These are phyloP conservation scores for Gymnorhina tibicen DNA, from an alignment of 2,113 vertebrate genomes.

Conservation along the genomic window DNA sequence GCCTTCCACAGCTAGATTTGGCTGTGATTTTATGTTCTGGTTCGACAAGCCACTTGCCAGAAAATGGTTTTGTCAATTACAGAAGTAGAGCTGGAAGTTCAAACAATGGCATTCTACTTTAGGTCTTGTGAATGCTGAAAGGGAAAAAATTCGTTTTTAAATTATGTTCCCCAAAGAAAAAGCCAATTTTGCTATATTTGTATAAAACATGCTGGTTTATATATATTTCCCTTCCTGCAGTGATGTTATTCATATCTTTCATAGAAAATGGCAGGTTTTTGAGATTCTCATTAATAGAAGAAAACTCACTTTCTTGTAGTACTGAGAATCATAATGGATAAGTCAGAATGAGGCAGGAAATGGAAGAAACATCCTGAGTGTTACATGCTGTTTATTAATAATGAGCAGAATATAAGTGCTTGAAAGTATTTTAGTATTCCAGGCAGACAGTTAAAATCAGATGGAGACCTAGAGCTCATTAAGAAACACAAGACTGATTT, in stretches of 20 bases:
- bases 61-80: not conserved
- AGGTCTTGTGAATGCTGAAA: not conserved
- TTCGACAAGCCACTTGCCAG: not conserved
- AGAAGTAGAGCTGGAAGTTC: not conserved
- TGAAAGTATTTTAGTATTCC: conserved; percentile 21
- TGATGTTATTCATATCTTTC: not conserved
- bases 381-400: conserved; percentile 16
- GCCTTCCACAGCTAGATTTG: not conserved
- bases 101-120: not conserved
- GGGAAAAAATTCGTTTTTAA: not conserved
- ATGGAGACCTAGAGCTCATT: conserved; percentile 11
- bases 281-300: not conserved
- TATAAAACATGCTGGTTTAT: not conserved
- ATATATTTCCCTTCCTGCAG: not conserved
- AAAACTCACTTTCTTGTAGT: not conserved
- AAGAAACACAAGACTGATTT: conserved; percentile 37
- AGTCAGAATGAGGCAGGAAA: not conserved
- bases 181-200: not conserved
- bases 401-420: not conserved
- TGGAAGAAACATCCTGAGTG: not conserved
- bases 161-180: not conserved
- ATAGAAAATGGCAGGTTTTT: not conserved
- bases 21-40: not conserved
- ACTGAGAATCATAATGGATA: not conserved
- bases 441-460: conserved; percentile 44